These are phyloP conservation scores for Stegostoma tigrinum DNA, from an alignment of 2,113 vertebrate genomes.

Conservation along the genomic window DNA sequence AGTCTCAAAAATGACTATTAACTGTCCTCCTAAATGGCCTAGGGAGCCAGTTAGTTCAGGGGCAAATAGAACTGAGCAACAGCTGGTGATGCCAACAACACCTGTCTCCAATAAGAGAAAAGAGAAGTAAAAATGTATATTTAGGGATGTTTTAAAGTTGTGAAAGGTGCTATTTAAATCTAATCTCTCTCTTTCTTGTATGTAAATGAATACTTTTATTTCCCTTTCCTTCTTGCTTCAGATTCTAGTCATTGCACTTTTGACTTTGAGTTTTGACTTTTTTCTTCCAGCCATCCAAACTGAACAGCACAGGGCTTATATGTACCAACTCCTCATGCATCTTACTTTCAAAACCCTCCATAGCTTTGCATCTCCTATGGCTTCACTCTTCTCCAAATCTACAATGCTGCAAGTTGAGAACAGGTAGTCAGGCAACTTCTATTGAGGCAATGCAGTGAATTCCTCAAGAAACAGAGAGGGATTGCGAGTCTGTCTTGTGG, in stretches of 20 bases:
- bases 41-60: too few relatives aligned
- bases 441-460: not conserved
- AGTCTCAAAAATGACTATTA: too few relatives aligned
- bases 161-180: not conserved
- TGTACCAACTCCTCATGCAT: too few relatives aligned
- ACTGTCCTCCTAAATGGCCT: too few relatives aligned
- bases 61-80: too few relatives aligned
- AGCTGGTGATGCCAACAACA: too few relatives aligned
- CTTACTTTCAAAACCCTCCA: not conserved
- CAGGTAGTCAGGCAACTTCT: not conserved
- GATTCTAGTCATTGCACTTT: not conserved
- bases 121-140: too few relatives aligned
- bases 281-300: too few relatives aligned
- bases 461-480: not conserved
- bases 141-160: not conserved
- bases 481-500: not conserved
- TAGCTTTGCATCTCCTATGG: too few relatives aligned
- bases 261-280: not conserved
- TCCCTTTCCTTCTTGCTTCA: not conserved
- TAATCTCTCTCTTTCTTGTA: not conserved
- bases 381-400: too few relatives aligned
- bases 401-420: not conserved
- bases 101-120: too few relatives aligned
- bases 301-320: too few relatives aligned
- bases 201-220: not conserved